Evolutionary conservation across 1,140 invertebrate genomes (phyloP).

Genomic region (Hyposmocoma kahamanoa): DNA sequence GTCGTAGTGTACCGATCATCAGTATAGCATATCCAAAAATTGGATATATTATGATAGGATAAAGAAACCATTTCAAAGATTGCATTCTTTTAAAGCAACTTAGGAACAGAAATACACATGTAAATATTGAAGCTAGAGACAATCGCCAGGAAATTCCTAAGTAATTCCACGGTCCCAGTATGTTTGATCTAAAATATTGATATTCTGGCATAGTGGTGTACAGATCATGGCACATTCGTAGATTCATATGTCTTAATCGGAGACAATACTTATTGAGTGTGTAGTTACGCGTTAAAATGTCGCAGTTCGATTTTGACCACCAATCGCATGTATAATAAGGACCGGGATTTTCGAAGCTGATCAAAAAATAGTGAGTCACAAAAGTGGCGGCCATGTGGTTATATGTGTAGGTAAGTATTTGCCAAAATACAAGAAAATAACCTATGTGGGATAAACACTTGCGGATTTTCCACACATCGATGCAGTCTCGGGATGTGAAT

Average conservation of each 20-base stretch:
- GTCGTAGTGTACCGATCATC: conserved; percentile 47
- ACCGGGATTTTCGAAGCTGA: conserved; percentile 49
- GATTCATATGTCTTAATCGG: conserved; percentile 13
- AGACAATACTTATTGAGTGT: conserved; percentile 49
- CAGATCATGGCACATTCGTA: conserved; percentile 32
- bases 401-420: conserved; percentile 31
- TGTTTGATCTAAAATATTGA: too few species aligned
- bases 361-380: conserved; percentile 51
- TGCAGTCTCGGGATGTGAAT: conserved; percentile 77
- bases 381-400: conserved; percentile 39
- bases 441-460: conserved; percentile 46
- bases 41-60: conserved; percentile 27
- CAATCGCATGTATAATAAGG: conserved; percentile 45
- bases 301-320: conserved; percentile 38
- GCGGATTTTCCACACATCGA: conserved; percentile 67
- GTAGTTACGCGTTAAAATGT: conserved; percentile 40
- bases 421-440: conserved; percentile 36
- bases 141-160: too few species aligned
- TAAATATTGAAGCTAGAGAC: conserved; percentile 36
- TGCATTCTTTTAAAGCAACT: conserved; percentile 37
- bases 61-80: conserved; percentile 32
- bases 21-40: conserved; percentile 28
- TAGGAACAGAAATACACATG: conserved; percentile 30
- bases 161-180: too few species aligned
- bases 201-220: conserved; percentile 47